Conservation (phyloP, 2,797 vertebrate species). For the Propithecus perrieri region DNA sequence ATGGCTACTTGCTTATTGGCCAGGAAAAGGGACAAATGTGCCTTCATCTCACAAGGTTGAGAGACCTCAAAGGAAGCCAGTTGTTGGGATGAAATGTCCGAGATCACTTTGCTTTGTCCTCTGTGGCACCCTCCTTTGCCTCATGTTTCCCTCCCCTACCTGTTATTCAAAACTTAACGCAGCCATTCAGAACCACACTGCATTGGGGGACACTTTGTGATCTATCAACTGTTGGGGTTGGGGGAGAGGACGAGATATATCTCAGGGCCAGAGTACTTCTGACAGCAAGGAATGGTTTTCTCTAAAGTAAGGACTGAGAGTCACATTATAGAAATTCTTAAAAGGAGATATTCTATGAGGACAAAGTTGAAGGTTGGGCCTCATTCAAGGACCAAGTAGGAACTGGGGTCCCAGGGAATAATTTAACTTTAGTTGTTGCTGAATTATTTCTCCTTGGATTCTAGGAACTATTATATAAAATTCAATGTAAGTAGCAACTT, state of each 20-base stretch:
- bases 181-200: background rate
- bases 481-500: background rate
- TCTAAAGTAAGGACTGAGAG: background rate
- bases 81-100: background rate
- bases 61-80: background rate
- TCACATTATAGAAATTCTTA: background rate
- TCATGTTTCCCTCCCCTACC: background rate
- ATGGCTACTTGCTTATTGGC: background rate
- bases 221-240: background rate
- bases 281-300: background rate
- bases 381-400: background rate
- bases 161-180: background rate
- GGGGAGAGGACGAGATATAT: background rate
- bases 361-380: background rate
- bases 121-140: fast-evolving
- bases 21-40: background rate
- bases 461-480: background rate
- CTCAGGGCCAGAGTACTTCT: background rate
- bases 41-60: background rate
- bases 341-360: background rate
- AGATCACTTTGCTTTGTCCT: background rate
- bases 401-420: background rate
- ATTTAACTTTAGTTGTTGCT: background rate
- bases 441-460: background rate
- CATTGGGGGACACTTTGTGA: no score